phyloP scores from a whole-genome alignment of 2,888 invertebrate species.

The Crioceris asparagi region DNA sequence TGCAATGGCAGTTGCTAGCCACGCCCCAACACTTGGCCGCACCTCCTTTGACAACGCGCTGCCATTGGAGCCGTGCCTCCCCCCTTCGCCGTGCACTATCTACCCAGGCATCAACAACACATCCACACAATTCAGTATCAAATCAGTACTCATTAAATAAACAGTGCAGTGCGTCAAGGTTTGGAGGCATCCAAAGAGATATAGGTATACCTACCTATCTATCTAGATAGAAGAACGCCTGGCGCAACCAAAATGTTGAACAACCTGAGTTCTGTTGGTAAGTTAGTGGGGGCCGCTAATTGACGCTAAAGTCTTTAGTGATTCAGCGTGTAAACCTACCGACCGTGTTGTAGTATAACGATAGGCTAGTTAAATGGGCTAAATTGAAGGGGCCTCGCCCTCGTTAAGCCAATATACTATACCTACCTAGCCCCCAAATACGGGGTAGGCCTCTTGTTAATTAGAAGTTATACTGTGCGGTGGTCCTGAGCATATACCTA shows the following conservation, averaged over 20 bases:
- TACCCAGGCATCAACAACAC: too few species aligned
- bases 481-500: too few species aligned
- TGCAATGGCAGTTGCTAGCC: too few species aligned
- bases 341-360: too few species aligned
- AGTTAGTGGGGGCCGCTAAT: slow-evolving; percentile 39
- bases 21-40: too few species aligned
- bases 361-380: slow-evolving; percentile 41
- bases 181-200: slow-evolving; percentile 16
- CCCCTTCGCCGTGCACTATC: too few species aligned
- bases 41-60: too few species aligned
- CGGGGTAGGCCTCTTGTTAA: too few species aligned
- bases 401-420: slow-evolving; percentile 39
- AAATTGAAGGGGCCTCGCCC: slow-evolving; percentile 41
- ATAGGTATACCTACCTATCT: not conserved
- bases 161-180: slow-evolving; percentile 38
- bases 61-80: too few species aligned
- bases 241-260: slow-evolving; percentile 33
- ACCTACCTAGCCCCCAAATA: too few species aligned
- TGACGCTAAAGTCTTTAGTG: slow-evolving; percentile 40
- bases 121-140: slow-evolving; percentile 42
- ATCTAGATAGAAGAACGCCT: not conserved
- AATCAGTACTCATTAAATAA: slow-evolving; percentile 44
- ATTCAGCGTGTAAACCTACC: too few species aligned
- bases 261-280: slow-evolving; percentile 39
- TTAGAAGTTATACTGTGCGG: too few species aligned